phyloP scores from a whole-genome alignment of 2,797 vertebrate genomes.

The Melanotaenia parkinsoni region DNA sequence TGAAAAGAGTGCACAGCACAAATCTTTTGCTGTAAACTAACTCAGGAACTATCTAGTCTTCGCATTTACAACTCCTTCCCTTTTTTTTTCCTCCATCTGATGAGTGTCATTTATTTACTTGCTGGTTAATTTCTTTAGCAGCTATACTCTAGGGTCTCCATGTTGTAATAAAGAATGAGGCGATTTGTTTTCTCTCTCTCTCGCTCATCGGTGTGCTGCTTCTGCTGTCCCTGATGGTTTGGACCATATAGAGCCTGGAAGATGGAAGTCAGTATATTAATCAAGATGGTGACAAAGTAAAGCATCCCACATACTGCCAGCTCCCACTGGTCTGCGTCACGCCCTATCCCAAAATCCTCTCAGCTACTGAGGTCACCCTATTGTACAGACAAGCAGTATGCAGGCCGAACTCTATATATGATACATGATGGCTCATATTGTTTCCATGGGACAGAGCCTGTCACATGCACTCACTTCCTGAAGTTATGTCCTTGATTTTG shows the following conservation, averaged over 20 bases:
- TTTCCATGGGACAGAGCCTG: slow-evolving; percentile 36
- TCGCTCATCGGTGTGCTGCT: slow-evolving; percentile 61
- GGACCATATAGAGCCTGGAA: slow-evolving; percentile 60
- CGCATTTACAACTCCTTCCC: slow-evolving; percentile 49
- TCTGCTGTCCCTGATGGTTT: slow-evolving; percentile 75
- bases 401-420: slow-evolving; percentile 29
- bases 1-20: slow-evolving; percentile 22
- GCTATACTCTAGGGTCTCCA: slow-evolving; percentile 70
- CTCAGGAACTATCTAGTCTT: slow-evolving; percentile 56
- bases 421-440: slow-evolving; percentile 35
- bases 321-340: slow-evolving; percentile 68
- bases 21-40: slow-evolving; percentile 63
- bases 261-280: slow-evolving; percentile 79
- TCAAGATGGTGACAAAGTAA: slow-evolving; percentile 82
- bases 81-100: slow-evolving; percentile 53
- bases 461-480: slow-evolving; percentile 47
- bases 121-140: slow-evolving; percentile 80
- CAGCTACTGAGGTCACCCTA: slow-evolving; percentile 31
- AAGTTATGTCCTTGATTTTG: slow-evolving; percentile 67
- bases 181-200: slow-evolving; percentile 68
- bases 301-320: slow-evolving; percentile 46
- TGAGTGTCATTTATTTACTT: slow-evolving; percentile 81
- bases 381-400: slow-evolving; percentile 14
- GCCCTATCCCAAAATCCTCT: slow-evolving; percentile 55
- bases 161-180: slow-evolving; percentile 77